A percentile compares a stretch with the other conserved stretches of the same genome.
These are phyloP conservation scores for Garrulus glandarius DNA, from an alignment of 2,797 vertebrate genomes.

Conservation along the genomic window DNA sequence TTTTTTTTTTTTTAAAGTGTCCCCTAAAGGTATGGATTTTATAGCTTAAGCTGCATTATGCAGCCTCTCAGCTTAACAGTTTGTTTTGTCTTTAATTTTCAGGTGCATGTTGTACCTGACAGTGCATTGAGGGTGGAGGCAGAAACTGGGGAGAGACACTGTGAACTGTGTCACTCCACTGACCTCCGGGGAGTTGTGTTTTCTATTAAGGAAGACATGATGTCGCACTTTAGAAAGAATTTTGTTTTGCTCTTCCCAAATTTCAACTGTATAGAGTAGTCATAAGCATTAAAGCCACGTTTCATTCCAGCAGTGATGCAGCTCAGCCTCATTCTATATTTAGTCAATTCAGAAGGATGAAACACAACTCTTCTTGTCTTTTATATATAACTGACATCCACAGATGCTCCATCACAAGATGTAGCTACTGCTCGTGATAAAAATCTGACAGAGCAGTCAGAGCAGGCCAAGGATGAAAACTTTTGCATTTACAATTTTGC, in stretches of 20 bases:
- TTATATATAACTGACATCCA: background rate
- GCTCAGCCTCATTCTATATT: background rate
- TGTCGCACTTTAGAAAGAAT: background rate
- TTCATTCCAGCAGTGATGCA: background rate
- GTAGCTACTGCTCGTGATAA: background rate
- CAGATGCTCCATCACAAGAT: background rate
- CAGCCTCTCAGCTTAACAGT: background rate
- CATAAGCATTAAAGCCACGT: background rate
- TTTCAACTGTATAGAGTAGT: background rate
- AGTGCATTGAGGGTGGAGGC: background rate
- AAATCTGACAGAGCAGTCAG: background rate
- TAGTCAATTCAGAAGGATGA: background rate
- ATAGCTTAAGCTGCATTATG: background rate
- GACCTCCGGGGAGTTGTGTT: background rate
- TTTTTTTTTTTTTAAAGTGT: background rate
- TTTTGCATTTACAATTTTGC: background rate
- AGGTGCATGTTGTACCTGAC: background rate
- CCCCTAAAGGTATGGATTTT: background rate
- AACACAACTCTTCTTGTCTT: background rate
- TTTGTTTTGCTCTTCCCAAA: background rate
- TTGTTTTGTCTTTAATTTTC: background rate
- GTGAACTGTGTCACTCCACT: background rate
- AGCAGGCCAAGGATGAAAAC: background rate
- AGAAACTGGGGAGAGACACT: background rate
- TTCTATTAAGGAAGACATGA: background rate